Conservation (phyloP, 64 coral and sea anemone genomes). For the Astreopora myriophthalma region DNA sequence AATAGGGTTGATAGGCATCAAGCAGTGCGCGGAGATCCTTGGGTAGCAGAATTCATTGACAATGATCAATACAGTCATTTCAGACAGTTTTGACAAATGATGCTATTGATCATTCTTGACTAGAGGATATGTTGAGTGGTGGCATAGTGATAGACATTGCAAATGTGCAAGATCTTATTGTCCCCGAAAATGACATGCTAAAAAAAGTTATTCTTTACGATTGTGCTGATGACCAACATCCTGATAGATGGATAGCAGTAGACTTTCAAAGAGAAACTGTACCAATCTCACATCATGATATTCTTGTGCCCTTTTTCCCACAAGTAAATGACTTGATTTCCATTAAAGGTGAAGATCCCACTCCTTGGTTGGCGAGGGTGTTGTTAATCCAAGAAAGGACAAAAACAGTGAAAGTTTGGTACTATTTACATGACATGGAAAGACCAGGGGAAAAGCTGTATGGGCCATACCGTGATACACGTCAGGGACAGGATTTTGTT, state of each 20-base stretch:
- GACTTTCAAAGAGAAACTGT: slow-evolving; percentile 19
- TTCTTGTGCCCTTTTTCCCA: slow-evolving; percentile 24
- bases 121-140: too few species aligned
- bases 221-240: slow-evolving; percentile 8
- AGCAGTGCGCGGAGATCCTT: too few species aligned
- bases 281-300: slow-evolving; percentile 2
- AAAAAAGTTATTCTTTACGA: slow-evolving; percentile 11
- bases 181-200: not conserved
- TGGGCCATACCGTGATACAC: not conserved
- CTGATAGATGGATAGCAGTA: not conserved
- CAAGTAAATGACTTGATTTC: slow-evolving; percentile 13
- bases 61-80: too few species aligned
- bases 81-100: too few species aligned
- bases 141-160: too few species aligned
- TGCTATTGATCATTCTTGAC: too few species aligned
- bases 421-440: slow-evolving; percentile 26
- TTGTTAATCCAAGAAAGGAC: not conserved
- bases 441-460: slow-evolving; percentile 27
- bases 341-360: not conserved
- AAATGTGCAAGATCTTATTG: too few species aligned
- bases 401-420: slow-evolving; percentile 13
- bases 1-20: too few species aligned
- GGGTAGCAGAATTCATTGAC: too few species aligned
- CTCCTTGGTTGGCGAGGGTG: slow-evolving; percentile 4
- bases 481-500: slow-evolving; percentile 10